phyloP scores from a whole-genome alignment of 2,797 vertebrate genomes.

The Scomberomorus guttatus region DNA sequence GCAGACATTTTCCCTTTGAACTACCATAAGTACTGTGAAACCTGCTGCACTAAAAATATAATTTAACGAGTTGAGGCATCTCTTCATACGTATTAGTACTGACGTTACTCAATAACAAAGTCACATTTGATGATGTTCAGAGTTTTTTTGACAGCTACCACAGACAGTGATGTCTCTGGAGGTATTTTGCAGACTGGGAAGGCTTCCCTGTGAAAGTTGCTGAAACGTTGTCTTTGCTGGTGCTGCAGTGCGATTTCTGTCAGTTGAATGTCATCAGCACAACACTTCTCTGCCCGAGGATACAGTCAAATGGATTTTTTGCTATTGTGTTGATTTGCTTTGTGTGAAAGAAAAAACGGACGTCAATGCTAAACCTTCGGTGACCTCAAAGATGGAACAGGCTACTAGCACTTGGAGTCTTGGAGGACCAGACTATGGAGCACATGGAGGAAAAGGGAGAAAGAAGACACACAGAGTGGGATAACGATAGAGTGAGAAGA shows the following conservation, averaged over 20 bases:
- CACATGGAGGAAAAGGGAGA: not conserved
- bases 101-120: not conserved
- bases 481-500: not conserved
- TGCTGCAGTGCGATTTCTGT: conserved; percentile 53
- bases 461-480: not conserved
- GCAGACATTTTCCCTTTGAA: not conserved
- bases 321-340: conserved; percentile 11
- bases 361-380: not conserved
- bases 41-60: no score
- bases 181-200: conserved; percentile 22
- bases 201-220: conserved; percentile 29
- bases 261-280: conserved; percentile 23
- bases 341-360: not conserved
- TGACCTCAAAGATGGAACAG: not conserved
- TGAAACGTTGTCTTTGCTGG: conserved; percentile 42
- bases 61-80: not conserved
- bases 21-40: no score
- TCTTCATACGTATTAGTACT: not conserved
- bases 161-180: conserved; percentile 12
- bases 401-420: not conserved
- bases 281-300: conserved; percentile 27
- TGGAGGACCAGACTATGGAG: not conserved
- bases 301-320: conserved; percentile 11
- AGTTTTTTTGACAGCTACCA: not conserved
- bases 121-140: conserved; percentile 4